These are phyloP conservation scores for Coelopa pilipes DNA, from an alignment of 2,888 invertebrate species.

Conservation along the genomic window DNA sequence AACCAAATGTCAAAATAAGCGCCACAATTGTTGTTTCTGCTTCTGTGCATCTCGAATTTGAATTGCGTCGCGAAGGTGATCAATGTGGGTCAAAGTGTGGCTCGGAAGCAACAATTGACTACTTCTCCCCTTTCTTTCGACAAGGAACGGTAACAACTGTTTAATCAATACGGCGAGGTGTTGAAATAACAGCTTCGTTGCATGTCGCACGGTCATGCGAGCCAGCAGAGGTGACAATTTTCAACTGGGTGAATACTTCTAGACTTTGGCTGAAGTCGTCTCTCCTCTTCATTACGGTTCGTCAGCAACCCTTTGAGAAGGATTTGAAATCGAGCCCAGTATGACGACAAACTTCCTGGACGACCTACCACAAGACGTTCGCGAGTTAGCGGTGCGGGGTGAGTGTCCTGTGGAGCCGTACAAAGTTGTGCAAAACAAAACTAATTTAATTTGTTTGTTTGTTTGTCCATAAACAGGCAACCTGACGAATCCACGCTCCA, in stretches of 20 bases:
- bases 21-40: background rate
- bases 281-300: background rate
- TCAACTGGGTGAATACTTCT: conserved; percentile 7
- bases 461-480: conserved; percentile 49
- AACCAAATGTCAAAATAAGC: background rate
- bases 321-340: conserved; percentile 10
- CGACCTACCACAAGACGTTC: conserved; percentile 53
- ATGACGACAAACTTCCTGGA: conserved; percentile 57
- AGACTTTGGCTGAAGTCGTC: background rate
- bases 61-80: too few relatives aligned
- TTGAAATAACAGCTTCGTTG: conserved; percentile 39
- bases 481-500: conserved; percentile 42
- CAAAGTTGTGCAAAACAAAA: too few relatives aligned
- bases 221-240: background rate
- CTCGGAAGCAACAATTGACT: conserved; percentile 3
- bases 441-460: background rate
- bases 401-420: conserved; percentile 24
- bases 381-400: conserved; percentile 56
- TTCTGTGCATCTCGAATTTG: too few relatives aligned
- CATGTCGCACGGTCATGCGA: conserved; percentile 28
- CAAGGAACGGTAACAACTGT: background rate
- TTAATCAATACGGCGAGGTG: conserved; percentile 34
- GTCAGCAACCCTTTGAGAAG: conserved; percentile 6
- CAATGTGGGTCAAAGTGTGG: background rate
- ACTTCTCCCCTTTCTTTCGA: background rate